Evolutionary conservation across 2,888 invertebrate species (phyloP), one percentile per base, ranked within the genome.

Genomic region (Synergus gifuensis): DNA sequence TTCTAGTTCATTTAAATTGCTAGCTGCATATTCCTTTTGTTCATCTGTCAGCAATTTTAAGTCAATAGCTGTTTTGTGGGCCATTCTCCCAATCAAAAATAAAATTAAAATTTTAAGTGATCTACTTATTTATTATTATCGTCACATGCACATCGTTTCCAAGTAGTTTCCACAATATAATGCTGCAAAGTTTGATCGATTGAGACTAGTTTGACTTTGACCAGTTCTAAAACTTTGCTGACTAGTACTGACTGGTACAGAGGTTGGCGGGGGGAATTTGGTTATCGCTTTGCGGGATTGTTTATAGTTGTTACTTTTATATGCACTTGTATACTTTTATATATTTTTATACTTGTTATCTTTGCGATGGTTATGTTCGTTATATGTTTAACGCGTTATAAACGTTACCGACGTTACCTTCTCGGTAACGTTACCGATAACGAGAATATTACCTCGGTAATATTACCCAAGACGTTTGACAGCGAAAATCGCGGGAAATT

Each of bases 1-100:
- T 2, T 92, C 91, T 64, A 89, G 88, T 82, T 93, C 93, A 54
- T 91, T 91, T 76, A 92, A 88, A 87, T 85, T 66, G 4, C 64
- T 87, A 69, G 88, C 88, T 16, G 90, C 92, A 76, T 87, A 91
- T 36, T 84, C 85, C 40, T 83, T 87, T 28, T 91, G 89, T 63
- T 89, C 90, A 36, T 86, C 84, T 28, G 73, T 40, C 12, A 73
- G 54, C 36, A 73, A 58, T 54, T 73, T 73, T n/a, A 73, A 54
- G n/a, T 73, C 54, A 36, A 54, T 49, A 54, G 22, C 28, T 73
- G 36, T 11, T 54, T n/a, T 11, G 54, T 11, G 12, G 18, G 54
- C 58, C 73, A 73, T 73, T 28, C 62, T 28, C 5, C 22, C 28
- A 28, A 62, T 14, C 5, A 12, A 12, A 60, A 54, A 60, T 60